phyloP scores from a whole-genome alignment of 2,113 vertebrate species.

The Condylura cristata region DNA sequence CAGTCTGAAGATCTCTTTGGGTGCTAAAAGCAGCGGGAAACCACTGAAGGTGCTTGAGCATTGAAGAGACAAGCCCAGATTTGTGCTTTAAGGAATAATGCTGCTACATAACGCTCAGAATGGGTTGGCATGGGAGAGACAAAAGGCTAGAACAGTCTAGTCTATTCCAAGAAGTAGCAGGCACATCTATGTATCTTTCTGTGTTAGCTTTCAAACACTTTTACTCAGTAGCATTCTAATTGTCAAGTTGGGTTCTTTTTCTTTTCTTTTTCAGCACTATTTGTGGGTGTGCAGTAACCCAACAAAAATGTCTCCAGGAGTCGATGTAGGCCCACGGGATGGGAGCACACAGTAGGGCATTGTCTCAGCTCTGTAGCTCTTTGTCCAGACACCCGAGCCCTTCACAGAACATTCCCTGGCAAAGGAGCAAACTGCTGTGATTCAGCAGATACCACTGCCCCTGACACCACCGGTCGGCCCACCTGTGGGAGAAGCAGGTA shows the following conservation, averaged over 20 bases:
- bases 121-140: conserved; percentile 33
- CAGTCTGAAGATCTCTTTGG: not conserved
- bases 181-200: conserved; percentile 21
- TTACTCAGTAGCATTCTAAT: conserved; percentile 48
- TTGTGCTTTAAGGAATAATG: not conserved
- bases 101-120: not conserved
- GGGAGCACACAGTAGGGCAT: conserved; percentile 57
- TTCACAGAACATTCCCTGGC: conserved; percentile 60
- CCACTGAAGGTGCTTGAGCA: not conserved
- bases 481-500: not conserved
- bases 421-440: not conserved
- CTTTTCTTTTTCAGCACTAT: conserved; percentile 58
- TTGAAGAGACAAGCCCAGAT: not conserved
- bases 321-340: conserved; percentile 61
- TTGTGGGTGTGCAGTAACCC: conserved; percentile 78
- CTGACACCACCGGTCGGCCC: not conserved
- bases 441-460: not conserved
- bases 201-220: conserved; percentile 60
- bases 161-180: conserved; percentile 47
- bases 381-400: conserved; percentile 55
- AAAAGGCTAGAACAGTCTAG: conserved; percentile 53
- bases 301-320: conserved; percentile 78
- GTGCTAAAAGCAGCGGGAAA: not conserved
- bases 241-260: conserved; percentile 48
- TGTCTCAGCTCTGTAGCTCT: conserved; percentile 69